Evolutionary conservation across 2,113 vertebrate genomes (phyloP).

Genomic region (Oreochromis spilurus): DNA sequence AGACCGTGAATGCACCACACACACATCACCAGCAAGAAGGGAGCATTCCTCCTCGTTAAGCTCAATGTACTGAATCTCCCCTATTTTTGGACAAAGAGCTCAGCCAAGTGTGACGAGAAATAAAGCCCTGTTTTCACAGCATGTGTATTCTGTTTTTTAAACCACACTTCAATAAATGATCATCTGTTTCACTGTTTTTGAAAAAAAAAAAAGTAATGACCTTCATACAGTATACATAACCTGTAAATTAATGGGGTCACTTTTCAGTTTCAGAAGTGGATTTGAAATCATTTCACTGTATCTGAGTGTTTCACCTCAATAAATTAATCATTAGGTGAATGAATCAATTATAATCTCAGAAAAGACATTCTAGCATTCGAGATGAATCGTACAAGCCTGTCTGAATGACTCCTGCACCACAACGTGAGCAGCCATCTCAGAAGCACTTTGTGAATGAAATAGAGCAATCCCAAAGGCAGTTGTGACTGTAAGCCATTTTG

Average conservation of each 20-base stretch:
- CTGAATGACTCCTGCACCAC: not conserved
- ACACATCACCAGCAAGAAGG: not conserved
- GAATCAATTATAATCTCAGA: not conserved
- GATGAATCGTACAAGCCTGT: not conserved
- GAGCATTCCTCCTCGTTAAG: not conserved
- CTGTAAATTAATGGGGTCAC: not conserved
- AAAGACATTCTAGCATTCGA: not conserved
- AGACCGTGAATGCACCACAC: not conserved
- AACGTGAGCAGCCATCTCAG: not conserved
- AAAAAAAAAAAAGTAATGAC: not conserved
- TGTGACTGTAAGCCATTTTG: conserved; percentile 18
- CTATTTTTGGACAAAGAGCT: not conserved
- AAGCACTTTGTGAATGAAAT: conserved; percentile 14
- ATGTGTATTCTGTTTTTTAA: not conserved
- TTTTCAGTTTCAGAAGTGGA: not conserved
- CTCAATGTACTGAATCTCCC: not conserved
- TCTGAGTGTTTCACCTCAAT: not conserved
- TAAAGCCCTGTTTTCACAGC: not conserved
- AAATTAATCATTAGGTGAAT: not conserved
- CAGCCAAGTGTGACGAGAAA: not conserved
- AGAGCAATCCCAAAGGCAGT: conserved; percentile 1
- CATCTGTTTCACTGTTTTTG: not conserved
- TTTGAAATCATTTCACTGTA: not conserved
- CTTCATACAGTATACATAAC: not conserved
- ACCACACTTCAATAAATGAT: not conserved